Percentiles rank a stretch among this genome's conserved stretches.
Evolutionary conservation across 2,888 invertebrate genomes (phyloP).

Genomic region (Mesorhabditis spiculigera): DNA sequence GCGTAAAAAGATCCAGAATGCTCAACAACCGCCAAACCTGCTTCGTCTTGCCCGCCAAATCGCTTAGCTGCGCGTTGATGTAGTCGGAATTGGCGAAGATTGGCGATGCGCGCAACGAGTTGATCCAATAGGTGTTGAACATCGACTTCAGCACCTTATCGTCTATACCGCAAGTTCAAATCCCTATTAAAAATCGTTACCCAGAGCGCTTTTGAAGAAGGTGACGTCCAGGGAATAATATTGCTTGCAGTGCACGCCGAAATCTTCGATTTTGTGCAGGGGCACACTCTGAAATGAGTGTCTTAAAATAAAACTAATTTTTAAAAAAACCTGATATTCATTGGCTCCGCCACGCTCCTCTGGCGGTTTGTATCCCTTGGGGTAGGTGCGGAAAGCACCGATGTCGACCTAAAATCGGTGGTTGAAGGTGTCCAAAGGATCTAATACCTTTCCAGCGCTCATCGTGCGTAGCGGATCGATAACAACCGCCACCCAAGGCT

Average conservation of each 20-base stretch:
- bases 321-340: conserved; percentile 76
- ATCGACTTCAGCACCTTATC: conserved; percentile 78
- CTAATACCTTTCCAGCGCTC: conserved; percentile 37
- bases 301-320: background rate
- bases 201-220: conserved; percentile 94
- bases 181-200: conserved; percentile 68
- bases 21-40: conserved; percentile 65
- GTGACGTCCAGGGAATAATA: conserved; percentile 95
- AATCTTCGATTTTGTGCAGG: conserved; percentile 78
- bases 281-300: conserved; percentile 14
- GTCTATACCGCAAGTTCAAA: conserved; percentile 21
- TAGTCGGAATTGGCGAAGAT: conserved; percentile 94
- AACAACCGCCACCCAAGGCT: conserved; percentile 57
- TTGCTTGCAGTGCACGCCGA: conserved; percentile 98
- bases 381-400: conserved; percentile 68
- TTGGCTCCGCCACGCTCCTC: conserved; percentile 86
- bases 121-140: conserved; percentile 99
- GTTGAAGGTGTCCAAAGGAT: conserved; percentile 67
- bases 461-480: conserved; percentile 44
- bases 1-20: conserved; percentile 1
- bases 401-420: conserved; percentile 98
- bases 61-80: conserved; percentile 94
- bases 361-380: conserved; percentile 85
- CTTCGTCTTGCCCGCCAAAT: conserved; percentile 92
- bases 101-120: conserved; percentile 92